A percentile compares a stretch with the other conserved stretches of the same genome.
phyloP scores from a whole-genome alignment of 2,797 vertebrate species.

The Clamator glandarius region DNA sequence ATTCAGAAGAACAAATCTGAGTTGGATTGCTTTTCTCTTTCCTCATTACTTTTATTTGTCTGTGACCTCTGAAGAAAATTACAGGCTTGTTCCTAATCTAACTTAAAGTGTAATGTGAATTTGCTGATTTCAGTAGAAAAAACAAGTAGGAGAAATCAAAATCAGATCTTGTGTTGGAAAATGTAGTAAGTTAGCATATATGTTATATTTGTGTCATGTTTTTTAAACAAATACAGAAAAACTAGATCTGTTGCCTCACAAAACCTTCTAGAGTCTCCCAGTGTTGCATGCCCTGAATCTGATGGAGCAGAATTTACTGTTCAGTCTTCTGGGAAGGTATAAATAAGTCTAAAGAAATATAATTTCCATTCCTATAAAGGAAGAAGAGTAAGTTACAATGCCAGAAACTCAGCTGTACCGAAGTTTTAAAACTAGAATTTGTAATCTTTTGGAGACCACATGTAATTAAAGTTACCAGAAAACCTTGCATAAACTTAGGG shows the following conservation, averaged over 20 bases:
- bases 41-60: neutral
- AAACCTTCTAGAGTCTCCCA: neutral
- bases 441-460: neutral
- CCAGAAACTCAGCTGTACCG: neutral
- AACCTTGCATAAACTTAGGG: neutral
- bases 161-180: neutral
- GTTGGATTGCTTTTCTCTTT: neutral
- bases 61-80: neutral
- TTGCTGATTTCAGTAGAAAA: neutral
- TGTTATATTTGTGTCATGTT: neutral
- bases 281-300: neutral
- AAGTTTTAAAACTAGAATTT: neutral
- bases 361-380: neutral
- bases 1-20: neutral
- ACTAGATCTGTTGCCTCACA: neutral
- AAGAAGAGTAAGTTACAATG: neutral
- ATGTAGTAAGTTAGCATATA: neutral
- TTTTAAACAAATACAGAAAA: neutral
- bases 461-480: neutral
- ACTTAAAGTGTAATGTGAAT: neutral
- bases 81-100: neutral
- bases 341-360: neutral
- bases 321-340: neutral
- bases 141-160: neutral
- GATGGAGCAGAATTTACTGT: neutral